Evolutionary conservation across 2,888 invertebrate genomes (phyloP), one percentile per base, ranked within the genome.

Genomic region (Yponomeuta malinellus): DNA sequence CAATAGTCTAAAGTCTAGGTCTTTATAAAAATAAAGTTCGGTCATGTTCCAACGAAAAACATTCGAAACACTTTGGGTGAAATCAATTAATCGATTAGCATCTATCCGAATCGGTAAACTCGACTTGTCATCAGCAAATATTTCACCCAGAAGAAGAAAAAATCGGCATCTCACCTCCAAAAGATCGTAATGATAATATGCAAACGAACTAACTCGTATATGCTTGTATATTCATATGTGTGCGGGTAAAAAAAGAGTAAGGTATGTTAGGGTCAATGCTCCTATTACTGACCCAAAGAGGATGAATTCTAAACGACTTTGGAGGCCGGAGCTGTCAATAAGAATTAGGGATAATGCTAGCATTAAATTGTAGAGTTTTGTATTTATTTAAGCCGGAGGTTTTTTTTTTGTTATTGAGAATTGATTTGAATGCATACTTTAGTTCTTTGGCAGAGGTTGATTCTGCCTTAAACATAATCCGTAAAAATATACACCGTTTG

Each of bases 271-370:
- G 86, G 52, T 87, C 89, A 79, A 82, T 87, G 88, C 78, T 86
- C 89, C 83, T 78, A 77, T 81, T 85, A 86, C 82, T 90, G 89
- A 90, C 90, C 90, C 86, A 90, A 89, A 89, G 90, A 90, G 89
- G 84, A 88, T 86, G 85, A 70, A 88, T 83, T 83, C 82, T 77
- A 78, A 84, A 80, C 81, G 84, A 84, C 84, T 82, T 74, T 80
- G 77, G 78, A 79, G 80, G 81, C 81, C 79, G 77, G 15, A 76
- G 80, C 86, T 88, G 88, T 90, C 89, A 88, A 86, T 87, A 85
- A 84, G 86, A 84, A 89, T 90, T 89, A 89, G 79, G 81, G 81
- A 87, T 71, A 71, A 71, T 70, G 66, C 63, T 63, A 69, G 69
- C 37, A 31, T 63, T 69, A 69, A 69, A 69, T 69, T 37, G 63